Percentiles rank a stretch among this genome's conserved stretches.
phyloP scores from a whole-genome alignment of 1,140 invertebrate genomes.

The Saccostrea cuccullata region DNA sequence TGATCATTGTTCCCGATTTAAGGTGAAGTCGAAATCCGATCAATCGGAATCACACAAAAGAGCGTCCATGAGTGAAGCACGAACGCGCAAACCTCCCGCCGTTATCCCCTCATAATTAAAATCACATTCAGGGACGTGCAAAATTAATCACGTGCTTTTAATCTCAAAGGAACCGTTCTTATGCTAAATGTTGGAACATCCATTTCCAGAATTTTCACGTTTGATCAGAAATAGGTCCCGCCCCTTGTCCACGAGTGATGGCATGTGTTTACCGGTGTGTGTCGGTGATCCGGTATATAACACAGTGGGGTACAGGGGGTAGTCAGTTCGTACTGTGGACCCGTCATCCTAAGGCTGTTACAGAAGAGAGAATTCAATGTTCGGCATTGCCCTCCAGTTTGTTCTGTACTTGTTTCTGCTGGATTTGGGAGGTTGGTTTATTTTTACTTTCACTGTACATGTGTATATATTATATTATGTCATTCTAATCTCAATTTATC shows the following conservation, averaged over 20 bases:
- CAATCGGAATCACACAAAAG: not conserved
- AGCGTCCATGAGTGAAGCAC: constrained; percentile 9
- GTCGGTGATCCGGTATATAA: not conserved
- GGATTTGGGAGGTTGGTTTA: not conserved
- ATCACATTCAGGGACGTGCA: not conserved
- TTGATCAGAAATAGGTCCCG: not conserved
- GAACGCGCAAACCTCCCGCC: not conserved
- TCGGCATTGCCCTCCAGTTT: not conserved
- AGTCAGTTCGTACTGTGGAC: not conserved
- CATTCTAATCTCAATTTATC: not conserved
- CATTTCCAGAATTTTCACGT: not conserved
- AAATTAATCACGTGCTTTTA: not conserved
- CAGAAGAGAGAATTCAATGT: constrained; percentile 8
- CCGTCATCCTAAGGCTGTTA: not conserved
- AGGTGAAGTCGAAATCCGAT: constrained; percentile 15
- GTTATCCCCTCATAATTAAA: not conserved
- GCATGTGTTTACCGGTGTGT: not conserved
- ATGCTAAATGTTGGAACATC: not conserved
- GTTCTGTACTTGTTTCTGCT: not conserved
- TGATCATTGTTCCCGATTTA: not conserved
- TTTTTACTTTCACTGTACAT: not conserved
- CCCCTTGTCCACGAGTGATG: not conserved
- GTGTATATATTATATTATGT: not conserved
- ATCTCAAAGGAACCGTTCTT: not conserved
- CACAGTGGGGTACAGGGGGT: not conserved